These are phyloP conservation scores for Halcyon chelicuti DNA, from an alignment of 2,797 vertebrate species.

Conservation along the genomic window DNA sequence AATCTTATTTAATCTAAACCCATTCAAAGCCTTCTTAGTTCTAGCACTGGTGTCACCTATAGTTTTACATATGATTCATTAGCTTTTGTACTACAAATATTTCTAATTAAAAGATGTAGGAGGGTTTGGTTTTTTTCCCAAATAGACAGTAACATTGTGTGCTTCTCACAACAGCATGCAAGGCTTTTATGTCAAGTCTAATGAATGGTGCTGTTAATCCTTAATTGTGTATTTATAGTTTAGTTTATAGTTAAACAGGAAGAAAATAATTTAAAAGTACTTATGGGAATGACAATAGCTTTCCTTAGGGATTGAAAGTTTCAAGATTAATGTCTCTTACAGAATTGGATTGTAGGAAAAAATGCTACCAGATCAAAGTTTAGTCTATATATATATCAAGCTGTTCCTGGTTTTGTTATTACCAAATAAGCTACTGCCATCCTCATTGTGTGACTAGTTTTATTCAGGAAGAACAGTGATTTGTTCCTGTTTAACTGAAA, in stretches of 20 bases:
- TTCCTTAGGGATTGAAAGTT: background rate
- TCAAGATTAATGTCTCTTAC: background rate
- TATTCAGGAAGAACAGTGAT: background rate
- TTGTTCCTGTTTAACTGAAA: background rate
- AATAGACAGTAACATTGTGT: background rate
- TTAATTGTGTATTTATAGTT: constrained; percentile 43
- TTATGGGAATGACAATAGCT: background rate
- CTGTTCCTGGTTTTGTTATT: background rate
- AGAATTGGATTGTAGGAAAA: background rate
- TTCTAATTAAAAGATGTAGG: background rate
- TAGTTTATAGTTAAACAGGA: background rate
- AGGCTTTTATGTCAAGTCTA: background rate
- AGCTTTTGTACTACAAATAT: background rate
- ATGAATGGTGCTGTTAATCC: background rate
- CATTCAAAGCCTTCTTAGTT: background rate
- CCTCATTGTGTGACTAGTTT: background rate
- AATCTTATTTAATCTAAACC: background rate
- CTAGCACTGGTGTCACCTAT: background rate
- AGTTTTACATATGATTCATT: background rate
- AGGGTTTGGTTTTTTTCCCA: background rate
- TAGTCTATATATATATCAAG: background rate
- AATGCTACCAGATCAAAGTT: background rate
- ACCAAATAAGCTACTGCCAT: background rate
- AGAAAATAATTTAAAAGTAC: constrained; percentile 13
- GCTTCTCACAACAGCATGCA: background rate